Evolutionary conservation across 1,140 invertebrate genomes (phyloP).

Genomic region (Potamilus streckersoni): DNA sequence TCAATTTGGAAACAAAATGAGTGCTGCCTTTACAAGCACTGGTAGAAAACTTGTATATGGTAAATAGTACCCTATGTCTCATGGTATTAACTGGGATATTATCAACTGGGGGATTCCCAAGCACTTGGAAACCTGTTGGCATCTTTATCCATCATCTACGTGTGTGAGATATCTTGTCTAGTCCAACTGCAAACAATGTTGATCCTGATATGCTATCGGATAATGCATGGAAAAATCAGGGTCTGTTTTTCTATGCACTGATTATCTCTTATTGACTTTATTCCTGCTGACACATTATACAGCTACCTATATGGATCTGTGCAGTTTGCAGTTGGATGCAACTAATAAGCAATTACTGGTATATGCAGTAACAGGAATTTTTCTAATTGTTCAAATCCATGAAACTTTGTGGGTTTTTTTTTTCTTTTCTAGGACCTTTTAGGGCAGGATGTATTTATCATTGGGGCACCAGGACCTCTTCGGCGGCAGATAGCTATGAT

Average conservation of each 20-base stretch:
- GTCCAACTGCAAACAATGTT: too few species aligned
- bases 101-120: too few species aligned
- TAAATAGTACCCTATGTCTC: too few species aligned
- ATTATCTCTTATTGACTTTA: neutral
- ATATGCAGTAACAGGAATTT: neutral
- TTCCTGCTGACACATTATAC: neutral
- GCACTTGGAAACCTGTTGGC: too few species aligned
- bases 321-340: constrained; percentile 4
- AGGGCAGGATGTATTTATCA: constrained; percentile 94
- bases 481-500: constrained; percentile 85
- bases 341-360: neutral
- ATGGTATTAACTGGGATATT: too few species aligned
- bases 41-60: too few species aligned
- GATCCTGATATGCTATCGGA: too few species aligned
- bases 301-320: neutral
- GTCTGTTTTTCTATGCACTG: neutral
- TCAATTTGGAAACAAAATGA: too few species aligned
- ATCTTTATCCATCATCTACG: too few species aligned
- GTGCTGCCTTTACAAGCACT: too few species aligned
- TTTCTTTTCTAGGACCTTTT: constrained; percentile 75
- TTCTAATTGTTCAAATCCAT: neutral
- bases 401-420: constrained; percentile 27
- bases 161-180: too few species aligned
- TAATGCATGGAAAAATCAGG: neutral
- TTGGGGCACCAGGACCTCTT: constrained; percentile 88